Conservation (phyloP, 2,797 vertebrate genomes). For the Siniperca undulata region DNA sequence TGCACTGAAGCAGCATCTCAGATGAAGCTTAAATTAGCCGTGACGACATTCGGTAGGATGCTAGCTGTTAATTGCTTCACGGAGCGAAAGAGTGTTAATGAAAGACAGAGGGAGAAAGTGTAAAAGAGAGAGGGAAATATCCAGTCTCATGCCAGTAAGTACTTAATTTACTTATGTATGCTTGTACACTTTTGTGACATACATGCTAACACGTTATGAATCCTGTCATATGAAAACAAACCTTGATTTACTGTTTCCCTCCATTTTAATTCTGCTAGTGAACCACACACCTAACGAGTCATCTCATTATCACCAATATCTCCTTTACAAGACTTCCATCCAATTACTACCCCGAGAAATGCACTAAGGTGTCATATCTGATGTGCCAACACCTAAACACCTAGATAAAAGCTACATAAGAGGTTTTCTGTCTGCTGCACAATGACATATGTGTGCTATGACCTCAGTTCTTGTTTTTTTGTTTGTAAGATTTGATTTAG, state of each 20-base stretch:
- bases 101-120: background rate
- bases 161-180: background rate
- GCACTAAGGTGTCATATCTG: slow-evolving; percentile 27
- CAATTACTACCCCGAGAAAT: slow-evolving; percentile 44
- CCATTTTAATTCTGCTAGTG: background rate
- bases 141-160: background rate
- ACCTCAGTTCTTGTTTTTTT: background rate
- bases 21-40: slow-evolving; percentile 52
- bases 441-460: background rate
- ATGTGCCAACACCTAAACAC: slow-evolving; percentile 18
- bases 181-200: slow-evolving; percentile 9
- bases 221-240: slow-evolving; percentile 6
- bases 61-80: slow-evolving; percentile 55
- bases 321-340: slow-evolving; percentile 19
- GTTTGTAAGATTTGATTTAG: background rate
- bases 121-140: background rate
- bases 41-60: slow-evolving; percentile 34
- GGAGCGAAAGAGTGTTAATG: slow-evolving; percentile 15
- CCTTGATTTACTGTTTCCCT: background rate
- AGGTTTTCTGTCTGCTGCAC: background rate
- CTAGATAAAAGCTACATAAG: slow-evolving; percentile 1
- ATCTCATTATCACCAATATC: slow-evolving; percentile 42
- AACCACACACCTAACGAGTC: slow-evolving; percentile 8
- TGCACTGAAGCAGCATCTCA: slow-evolving; percentile 48
- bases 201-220: background rate